A percentile compares a stretch with the other conserved stretches of the same genome.
Conservation (phyloP, 92 coral and sea anemone species). For the Siderastrea siderea region DNA sequence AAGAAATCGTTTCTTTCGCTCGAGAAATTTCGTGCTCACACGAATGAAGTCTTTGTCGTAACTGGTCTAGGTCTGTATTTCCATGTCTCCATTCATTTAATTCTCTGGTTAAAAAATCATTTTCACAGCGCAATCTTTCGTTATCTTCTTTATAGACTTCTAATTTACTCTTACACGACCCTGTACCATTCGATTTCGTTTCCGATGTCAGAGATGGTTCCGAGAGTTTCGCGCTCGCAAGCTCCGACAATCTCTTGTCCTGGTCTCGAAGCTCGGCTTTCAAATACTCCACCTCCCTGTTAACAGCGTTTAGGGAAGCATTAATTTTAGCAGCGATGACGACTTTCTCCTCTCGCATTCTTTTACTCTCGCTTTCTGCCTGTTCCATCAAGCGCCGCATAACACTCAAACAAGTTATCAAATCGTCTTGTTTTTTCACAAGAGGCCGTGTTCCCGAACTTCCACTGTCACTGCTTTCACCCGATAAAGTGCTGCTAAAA, state of each 20-base stretch:
- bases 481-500: constrained; percentile 64
- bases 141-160: constrained; percentile 80
- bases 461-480: constrained; percentile 75
- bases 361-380: constrained; percentile 94
- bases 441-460: constrained; percentile 79
- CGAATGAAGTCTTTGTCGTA: constrained; percentile 86
- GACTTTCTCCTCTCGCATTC: constrained; percentile 93
- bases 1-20: constrained; percentile 94
- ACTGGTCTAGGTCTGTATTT: constrained; percentile 87
- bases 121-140: constrained; percentile 86
- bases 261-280: constrained; percentile 94
- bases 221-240: constrained; percentile 46
- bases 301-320: constrained; percentile 91
- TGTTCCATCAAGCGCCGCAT: constrained; percentile 99
- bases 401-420: constrained; percentile 91
- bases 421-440: constrained; percentile 88
- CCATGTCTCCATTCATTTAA: constrained; percentile 87
- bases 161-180: constrained; percentile 48
- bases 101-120: constrained; percentile 76
- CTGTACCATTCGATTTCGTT: constrained; percentile 26
- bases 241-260: constrained; percentile 91
- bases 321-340: constrained; percentile 92
- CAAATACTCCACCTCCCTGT: constrained; percentile 95
- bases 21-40: constrained; percentile 95
- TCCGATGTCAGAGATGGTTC: constrained; percentile 10